Evolutionary conservation across 1,140 invertebrate genomes (phyloP), one percentile per base, ranked within the genome.

Genomic region (Neodiprion lecontei): DNA sequence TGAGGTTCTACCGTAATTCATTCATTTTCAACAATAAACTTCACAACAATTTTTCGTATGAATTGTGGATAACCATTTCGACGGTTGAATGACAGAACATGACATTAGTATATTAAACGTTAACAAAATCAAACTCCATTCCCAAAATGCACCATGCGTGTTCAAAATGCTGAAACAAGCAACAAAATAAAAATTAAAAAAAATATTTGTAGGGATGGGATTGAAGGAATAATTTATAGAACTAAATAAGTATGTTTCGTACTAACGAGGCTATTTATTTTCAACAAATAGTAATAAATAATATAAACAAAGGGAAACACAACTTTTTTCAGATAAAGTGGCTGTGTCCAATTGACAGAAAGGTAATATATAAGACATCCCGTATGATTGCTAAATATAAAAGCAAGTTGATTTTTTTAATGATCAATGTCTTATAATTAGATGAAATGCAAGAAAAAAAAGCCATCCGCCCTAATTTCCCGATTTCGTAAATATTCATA

Each of bases 211-310:
- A 61, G 53, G 53, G 53, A 61, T 61, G 73, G 75, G 69, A 17
- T 53, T 70, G 79, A 76, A 79, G 28, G 73, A 70, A 72, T 78
- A 78, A 78, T 79, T 78, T 67, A 78, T 67, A 78, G 76, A 78
- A 79, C 72, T 76, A 76, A 69, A 23, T 17, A 61, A 61, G 53
- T 69, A 23, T 69, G 78, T 74, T 73, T 49, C 78, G 73, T 73
- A 76, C 72, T 78, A 67, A 75, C 72, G 28, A 68, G 75, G 79
- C 72, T 28, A 77, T 82, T 82, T 82, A 82, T 82, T 82, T 80
- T 73, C 77, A 75, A 17, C 72, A 76, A 77, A 76, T 69, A 75
- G 74, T 76, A 81, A 78, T 81, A 81, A 81, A 78, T 77, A 81
- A 78, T 72, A 73, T 80, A 80, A 76, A 80, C 71, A 72, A 68